Evolutionary conservation across 2,888 invertebrate genomes (phyloP).

Genomic region (Chymomyza caudatula): DNA sequence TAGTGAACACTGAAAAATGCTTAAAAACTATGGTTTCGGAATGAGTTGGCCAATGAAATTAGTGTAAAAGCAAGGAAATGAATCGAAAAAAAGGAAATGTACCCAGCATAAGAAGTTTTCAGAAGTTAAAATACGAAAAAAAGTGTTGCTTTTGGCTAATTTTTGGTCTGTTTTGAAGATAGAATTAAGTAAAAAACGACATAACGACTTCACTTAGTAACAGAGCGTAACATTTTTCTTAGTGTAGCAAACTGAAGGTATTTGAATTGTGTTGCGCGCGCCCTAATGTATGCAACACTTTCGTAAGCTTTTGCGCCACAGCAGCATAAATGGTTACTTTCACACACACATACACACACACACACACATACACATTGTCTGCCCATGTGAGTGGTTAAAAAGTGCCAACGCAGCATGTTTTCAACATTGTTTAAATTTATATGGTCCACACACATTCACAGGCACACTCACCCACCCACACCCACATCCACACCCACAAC

Average conservation of each 20-base stretch:
- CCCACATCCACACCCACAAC: constrained; percentile 7
- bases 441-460: constrained; percentile 38
- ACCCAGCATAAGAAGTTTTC: too few species aligned
- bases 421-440: constrained; percentile 71
- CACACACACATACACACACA: background rate
- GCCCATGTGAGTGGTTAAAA: constrained; percentile 64
- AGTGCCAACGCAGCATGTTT: constrained; percentile 71
- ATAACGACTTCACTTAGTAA: too few species aligned
- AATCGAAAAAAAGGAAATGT: too few species aligned
- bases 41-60: too few species aligned
- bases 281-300: constrained; percentile 59
- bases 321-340: constrained; percentile 60
- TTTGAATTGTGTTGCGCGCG: constrained; percentile 59
- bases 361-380: constrained; percentile 19
- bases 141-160: too few species aligned
- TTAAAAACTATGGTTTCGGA: too few species aligned
- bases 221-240: background rate
- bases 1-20: too few species aligned
- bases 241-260: constrained; percentile 16
- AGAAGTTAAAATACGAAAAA: too few species aligned
- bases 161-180: too few species aligned
- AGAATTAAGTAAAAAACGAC: too few species aligned
- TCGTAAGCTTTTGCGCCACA: constrained; percentile 38
- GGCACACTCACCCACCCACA: constrained; percentile 15
- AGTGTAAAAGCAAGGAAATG: too few species aligned